phyloP scores from a whole-genome alignment of 1,140 invertebrate genomes.

The Drosophila trapezifrons region DNA sequence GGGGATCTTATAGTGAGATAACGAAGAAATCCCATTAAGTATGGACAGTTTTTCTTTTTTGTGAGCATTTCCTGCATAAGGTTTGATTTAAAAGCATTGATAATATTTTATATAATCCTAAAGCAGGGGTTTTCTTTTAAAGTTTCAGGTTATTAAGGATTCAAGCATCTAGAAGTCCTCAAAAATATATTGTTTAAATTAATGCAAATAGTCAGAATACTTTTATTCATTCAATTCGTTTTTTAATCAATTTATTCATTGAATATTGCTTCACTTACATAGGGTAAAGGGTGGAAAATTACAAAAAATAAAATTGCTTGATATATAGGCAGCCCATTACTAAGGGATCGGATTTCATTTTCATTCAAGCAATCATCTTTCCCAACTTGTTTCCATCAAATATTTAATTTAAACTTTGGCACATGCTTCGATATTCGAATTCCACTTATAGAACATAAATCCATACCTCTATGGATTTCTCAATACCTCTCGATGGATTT shows the following conservation, averaged over 20 bases:
- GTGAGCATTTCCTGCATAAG: conserved; percentile 11
- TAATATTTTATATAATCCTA: background rate
- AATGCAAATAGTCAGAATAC: background rate
- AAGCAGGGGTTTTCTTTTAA: background rate
- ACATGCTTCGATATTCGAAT: conserved; percentile 5
- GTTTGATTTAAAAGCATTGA: background rate
- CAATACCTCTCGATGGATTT: background rate
- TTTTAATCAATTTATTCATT: background rate
- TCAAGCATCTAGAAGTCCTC: background rate
- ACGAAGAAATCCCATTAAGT: conserved; percentile 41
- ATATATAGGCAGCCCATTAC: background rate
- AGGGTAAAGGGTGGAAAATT: too few species aligned
- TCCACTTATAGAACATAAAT: background rate
- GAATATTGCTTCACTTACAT: background rate
- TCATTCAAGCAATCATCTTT: background rate
- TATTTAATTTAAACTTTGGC: conserved; percentile 7
- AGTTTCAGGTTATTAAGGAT: background rate
- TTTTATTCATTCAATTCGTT: background rate
- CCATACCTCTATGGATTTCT: too few species aligned
- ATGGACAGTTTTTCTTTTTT: conserved; percentile 18
- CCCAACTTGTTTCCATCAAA: background rate
- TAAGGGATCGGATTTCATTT: background rate
- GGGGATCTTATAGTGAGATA: conserved; percentile 25
- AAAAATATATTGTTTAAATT: background rate
- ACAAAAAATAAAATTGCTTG: background rate